Evolutionary conservation across 2,797 vertebrate species (phyloP).

Genomic region (Sebastes steindachneri): DNA sequence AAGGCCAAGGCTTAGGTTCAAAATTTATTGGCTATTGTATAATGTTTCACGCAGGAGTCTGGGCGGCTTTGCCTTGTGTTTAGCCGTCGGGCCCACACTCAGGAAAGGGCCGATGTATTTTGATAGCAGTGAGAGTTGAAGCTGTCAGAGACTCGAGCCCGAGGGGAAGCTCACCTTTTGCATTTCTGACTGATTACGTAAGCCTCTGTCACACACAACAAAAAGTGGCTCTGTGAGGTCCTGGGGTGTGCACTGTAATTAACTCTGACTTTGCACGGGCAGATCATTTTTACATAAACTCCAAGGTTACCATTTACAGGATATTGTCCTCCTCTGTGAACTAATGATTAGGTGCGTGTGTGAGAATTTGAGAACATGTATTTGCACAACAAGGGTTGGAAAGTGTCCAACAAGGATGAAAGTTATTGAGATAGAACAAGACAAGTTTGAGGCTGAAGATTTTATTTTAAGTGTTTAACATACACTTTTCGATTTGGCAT

Average conservation of each 20-base stretch:
- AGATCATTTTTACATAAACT: slow-evolving; percentile 44
- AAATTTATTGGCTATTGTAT: slow-evolving; percentile 79
- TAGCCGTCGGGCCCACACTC: slow-evolving; percentile 54
- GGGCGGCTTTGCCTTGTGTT: slow-evolving; percentile 63
- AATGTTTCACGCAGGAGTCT: slow-evolving; percentile 71
- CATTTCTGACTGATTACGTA: slow-evolving; percentile 80
- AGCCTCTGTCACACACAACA: slow-evolving; percentile 76
- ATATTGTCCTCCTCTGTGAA: slow-evolving; percentile 49
- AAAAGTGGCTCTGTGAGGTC: slow-evolving; percentile 66
- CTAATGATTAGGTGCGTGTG: slow-evolving; percentile 14
- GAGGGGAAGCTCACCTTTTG: slow-evolving; percentile 77
- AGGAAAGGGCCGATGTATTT: slow-evolving; percentile 72
- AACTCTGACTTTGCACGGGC: slow-evolving; percentile 48
- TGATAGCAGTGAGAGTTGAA: slow-evolving; percentile 80
- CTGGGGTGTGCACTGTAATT: slow-evolving; percentile 49
- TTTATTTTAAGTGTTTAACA: background rate
- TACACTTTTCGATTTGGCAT: slow-evolving; percentile 2
- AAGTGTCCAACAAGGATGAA: background rate
- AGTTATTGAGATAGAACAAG: background rate
- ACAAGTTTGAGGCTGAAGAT: background rate
- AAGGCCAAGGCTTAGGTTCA: slow-evolving; percentile 73
- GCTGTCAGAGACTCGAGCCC: slow-evolving; percentile 71
- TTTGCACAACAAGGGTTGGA: slow-evolving; percentile 21
- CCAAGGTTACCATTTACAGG: slow-evolving; percentile 47
- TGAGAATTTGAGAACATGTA: background rate